phyloP scores from a whole-genome alignment of 2,113 vertebrate genomes.

The Myocastor coypus region DNA sequence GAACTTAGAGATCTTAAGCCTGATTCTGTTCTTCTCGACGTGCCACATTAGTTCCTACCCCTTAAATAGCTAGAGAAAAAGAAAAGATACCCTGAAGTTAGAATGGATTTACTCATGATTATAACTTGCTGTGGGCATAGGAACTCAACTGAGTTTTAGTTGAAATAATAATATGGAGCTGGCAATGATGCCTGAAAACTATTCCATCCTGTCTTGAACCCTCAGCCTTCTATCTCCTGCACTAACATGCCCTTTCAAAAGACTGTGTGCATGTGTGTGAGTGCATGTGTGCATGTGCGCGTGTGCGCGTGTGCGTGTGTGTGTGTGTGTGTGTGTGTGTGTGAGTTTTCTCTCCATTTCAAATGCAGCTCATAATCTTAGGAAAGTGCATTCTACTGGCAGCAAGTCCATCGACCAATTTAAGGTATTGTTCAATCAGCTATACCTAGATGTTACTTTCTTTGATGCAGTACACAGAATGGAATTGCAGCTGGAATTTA shows the following conservation, averaged over 20 bases:
- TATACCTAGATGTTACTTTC: not conserved
- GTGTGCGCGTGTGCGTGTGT: too few species aligned
- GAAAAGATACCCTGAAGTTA: not conserved
- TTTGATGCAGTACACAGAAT: not conserved
- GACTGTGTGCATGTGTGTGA: not conserved
- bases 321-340: too few species aligned
- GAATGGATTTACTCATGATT: constrained; percentile 28
- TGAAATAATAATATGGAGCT: constrained; percentile 39
- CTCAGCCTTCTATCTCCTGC: not conserved
- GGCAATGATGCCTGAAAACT: constrained; percentile 38
- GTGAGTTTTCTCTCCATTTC: constrained; percentile 53
- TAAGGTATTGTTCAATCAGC: not conserved
- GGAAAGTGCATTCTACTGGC: not conserved
- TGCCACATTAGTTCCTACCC: constrained; percentile 26
- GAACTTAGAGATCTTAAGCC: not conserved
- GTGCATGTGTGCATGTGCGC: too few species aligned
- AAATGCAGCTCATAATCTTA: constrained; percentile 28
- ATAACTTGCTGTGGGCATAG: constrained; percentile 39
- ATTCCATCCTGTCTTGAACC: not conserved
- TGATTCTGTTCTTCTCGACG: not conserved
- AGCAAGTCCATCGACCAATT: not conserved
- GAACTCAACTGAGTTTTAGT: not conserved
- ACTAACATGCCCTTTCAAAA: not conserved
- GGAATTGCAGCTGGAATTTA: constrained; percentile 1
- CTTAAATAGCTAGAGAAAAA: constrained; percentile 10